These are phyloP conservation scores for Datnioides undecimradiatus DNA, from an alignment of 2,113 vertebrate species.

Conservation along the genomic window DNA sequence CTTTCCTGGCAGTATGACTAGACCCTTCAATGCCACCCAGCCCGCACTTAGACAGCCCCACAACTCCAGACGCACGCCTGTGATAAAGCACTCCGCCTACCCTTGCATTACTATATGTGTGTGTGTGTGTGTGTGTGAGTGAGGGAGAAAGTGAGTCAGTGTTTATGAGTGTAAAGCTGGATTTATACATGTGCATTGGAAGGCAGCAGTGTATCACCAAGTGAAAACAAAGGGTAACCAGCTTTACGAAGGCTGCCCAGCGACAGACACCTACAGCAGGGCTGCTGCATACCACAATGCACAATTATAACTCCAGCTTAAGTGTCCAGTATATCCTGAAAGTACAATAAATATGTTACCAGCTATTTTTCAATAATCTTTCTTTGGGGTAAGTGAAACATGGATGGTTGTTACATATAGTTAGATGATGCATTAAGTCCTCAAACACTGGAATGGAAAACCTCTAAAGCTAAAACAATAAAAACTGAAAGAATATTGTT, in stretches of 20 bases:
- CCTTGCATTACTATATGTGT: constrained; percentile 40
- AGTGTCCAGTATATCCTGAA: constrained; percentile 2
- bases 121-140: constrained; percentile 17
- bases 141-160: constrained; percentile 19
- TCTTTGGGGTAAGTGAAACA: constrained; percentile 35
- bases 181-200: constrained; percentile 31
- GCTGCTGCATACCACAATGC: background rate
- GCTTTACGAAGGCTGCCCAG: no score
- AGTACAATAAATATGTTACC: constrained; percentile 41
- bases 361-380: constrained; percentile 8
- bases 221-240: background rate
- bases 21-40: constrained; percentile 41
- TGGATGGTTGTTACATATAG: constrained; percentile 56
- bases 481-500: constrained; percentile 25
- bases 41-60: constrained; percentile 75
- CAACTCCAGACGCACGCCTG: constrained; percentile 88
- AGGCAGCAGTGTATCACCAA: background rate
- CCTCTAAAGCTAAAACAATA: constrained; percentile 51
- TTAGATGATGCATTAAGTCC: constrained; percentile 56
- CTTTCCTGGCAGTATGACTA: constrained; percentile 92
- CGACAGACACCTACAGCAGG: background rate
- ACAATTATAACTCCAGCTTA: constrained; percentile 23
- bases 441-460: constrained; percentile 57
- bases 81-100: constrained; percentile 78
- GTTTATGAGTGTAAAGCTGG: constrained; percentile 53